phyloP scores from a whole-genome alignment of 1,140 invertebrate species.

The Spodoptera frugiperda region DNA sequence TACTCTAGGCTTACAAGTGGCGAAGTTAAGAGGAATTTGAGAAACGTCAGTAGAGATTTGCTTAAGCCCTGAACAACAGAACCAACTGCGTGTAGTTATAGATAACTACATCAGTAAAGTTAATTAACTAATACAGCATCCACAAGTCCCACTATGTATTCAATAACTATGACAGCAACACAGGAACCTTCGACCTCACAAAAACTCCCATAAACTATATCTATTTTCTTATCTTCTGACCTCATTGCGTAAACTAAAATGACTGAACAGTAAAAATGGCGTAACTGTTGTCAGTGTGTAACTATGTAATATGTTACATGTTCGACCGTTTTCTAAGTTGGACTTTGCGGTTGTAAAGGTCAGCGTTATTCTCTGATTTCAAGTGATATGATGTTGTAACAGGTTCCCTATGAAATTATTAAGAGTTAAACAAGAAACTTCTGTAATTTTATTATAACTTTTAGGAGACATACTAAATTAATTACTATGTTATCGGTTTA shows the following conservation, averaged over 20 bases:
- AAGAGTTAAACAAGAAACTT: background rate
- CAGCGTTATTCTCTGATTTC: background rate
- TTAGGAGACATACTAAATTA: too few relatives aligned
- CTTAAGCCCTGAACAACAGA: too few relatives aligned
- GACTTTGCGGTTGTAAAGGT: conserved; percentile 7
- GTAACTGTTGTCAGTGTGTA: conserved; percentile 14
- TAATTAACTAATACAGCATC: too few relatives aligned
- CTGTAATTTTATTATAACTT: too few relatives aligned
- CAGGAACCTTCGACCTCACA: background rate
- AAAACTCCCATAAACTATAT: background rate
- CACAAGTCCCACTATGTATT: too few relatives aligned
- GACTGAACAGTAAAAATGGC: conserved; percentile 17
- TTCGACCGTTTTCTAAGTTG: conserved; percentile 2
- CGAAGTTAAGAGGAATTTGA: too few relatives aligned
- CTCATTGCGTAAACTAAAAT: conserved; percentile 8
- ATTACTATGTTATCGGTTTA: too few relatives aligned
- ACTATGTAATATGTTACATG: conserved; percentile 13
- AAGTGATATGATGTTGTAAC: conserved; percentile 10
- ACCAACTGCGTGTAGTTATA: too few relatives aligned
- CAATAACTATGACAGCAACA: background rate
- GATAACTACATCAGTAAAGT: too few relatives aligned
- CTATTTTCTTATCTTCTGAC: background rate
- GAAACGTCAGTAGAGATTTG: too few relatives aligned
- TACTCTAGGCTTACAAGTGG: too few relatives aligned
- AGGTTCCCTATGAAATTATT: background rate